Conservation (phyloP, 2,888 invertebrate genomes). For the Watsonalla binaria region DNA sequence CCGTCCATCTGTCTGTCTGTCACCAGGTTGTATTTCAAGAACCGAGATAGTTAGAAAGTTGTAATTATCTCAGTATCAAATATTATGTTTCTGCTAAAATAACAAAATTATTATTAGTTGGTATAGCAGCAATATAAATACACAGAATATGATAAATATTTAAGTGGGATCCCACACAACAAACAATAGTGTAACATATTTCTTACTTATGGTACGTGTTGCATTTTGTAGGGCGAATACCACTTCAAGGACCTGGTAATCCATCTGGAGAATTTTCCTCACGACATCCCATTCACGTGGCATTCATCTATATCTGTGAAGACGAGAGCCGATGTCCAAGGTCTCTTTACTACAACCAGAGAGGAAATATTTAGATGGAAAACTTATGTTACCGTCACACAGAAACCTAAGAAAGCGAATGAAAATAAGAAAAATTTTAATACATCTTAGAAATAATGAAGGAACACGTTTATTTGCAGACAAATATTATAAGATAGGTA, state of each 20-base stretch:
- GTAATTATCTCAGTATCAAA: no score
- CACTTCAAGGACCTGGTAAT: conserved; percentile 18
- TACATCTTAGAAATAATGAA: background rate
- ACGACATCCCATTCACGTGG: conserved; percentile 24
- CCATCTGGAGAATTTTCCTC: conserved; percentile 23
- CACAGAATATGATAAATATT: no score
- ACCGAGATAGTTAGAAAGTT: no score
- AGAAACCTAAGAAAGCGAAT: conserved; percentile 11
- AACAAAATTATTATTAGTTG: no score
- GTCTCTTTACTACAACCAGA: conserved; percentile 12
- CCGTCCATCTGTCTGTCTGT: no score
- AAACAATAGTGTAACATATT: no score
- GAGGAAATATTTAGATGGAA: conserved; percentile 20
- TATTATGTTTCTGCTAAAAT: no score
- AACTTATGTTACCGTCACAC: conserved; percentile 18
- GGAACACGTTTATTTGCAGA: background rate
- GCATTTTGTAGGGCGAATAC: conserved; percentile 21
- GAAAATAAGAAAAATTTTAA: background rate
- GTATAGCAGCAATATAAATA: no score
- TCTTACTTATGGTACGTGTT: no score
- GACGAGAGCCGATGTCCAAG: conserved; percentile 20
- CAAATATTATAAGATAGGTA: no score
- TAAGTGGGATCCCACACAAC: no score
- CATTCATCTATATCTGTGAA: conserved; percentile 17
- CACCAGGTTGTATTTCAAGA: no score